Base-by-base conservation (phyloP, 2,888 invertebrate genomes). In the Tribolium freemani region DNA sequence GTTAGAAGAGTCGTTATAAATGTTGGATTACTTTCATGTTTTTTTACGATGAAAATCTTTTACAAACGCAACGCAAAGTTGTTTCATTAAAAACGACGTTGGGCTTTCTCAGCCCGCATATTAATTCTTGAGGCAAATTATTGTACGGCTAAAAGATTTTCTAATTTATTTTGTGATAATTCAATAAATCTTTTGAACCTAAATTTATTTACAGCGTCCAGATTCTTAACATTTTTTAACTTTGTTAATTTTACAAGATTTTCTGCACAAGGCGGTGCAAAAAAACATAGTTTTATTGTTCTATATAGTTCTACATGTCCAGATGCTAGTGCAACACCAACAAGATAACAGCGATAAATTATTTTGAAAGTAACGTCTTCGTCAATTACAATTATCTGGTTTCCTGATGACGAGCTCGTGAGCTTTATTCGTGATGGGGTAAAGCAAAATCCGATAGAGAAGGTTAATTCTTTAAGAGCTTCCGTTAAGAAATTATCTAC, bases 391-490 rank as follows among this genome's bases (percentile, higher is more conserved):
- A 57, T 70, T 70, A 70, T 64, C 64, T 21, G 31, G 63, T 21
- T 50, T 53, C 44, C 20, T 13, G 53, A 46, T 60, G 63, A 72
- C 56, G 48, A 26, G 64, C 64, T 46, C 56, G 70, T 66, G 72
- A 72, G 57, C 45, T 69, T 69, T 58, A 38, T 71, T 74, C 76
- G 72, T 61, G 72, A 70, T 67, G 46, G 48, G 51, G 69, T 68
- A 77, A 74, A 50, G 66, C 67, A 71, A 71, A 76, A 77, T 77
- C 75, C 71, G 75, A 78, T 77, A 77, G 73, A 69, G 61, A 67
- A 74, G 69, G 75, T 76, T 78, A 78, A 77, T 78, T 77, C 76
- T 77, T 78, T 76, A 76, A 78, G 75, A 78, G 76, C 75, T 76
- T 77, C 76, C 76, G 75, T 75, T 70, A 74, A 69, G 71, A 74